A percentile compares a stretch with the other conserved stretches of the same genome.
These are phyloP conservation scores for Rhabditoides inermis DNA, from an alignment of 2,888 invertebrate species.

Conservation along the genomic window DNA sequence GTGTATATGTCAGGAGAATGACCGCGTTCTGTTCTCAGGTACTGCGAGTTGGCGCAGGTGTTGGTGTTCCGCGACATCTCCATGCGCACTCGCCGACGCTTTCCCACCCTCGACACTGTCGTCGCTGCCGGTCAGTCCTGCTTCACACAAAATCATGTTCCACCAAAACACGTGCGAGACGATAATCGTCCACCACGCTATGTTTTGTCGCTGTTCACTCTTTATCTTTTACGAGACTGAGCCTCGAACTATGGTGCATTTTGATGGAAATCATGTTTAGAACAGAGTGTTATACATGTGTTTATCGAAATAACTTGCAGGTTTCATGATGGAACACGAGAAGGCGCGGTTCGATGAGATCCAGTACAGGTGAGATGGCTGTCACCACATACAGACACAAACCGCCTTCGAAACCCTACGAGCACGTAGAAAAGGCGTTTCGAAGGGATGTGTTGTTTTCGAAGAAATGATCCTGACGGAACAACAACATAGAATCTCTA, in stretches of 20 bases:
- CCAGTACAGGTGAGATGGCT: slow-evolving; percentile 18
- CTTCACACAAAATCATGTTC: too few species aligned
- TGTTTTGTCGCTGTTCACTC: too few species aligned
- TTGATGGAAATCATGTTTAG: background rate
- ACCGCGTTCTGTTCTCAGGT: slow-evolving; percentile 1
- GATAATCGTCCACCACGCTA: too few species aligned
- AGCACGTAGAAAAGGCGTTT: too few species aligned
- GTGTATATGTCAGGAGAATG: background rate
- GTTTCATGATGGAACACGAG: slow-evolving; percentile 39
- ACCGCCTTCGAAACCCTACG: too few species aligned
- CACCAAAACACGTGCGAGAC: too few species aligned
- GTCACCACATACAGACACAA: background rate
- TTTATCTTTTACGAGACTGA: too few species aligned
- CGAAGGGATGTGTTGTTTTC: too few species aligned
- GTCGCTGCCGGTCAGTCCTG: slow-evolving; percentile 25
- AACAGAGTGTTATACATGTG: background rate
- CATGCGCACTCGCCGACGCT: slow-evolving; percentile 31
- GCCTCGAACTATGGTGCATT: too few species aligned
- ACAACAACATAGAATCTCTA: too few species aligned
- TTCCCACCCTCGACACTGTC: slow-evolving; percentile 37
- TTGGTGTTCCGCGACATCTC: slow-evolving; percentile 36
- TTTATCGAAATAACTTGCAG: slow-evolving; percentile 1
- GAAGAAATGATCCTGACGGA: too few species aligned
- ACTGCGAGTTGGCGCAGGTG: slow-evolving; percentile 31
- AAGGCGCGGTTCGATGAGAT: slow-evolving; percentile 36